These are phyloP conservation scores for Leptothorax acervorum DNA, from an alignment of 2,888 invertebrate genomes.

Conservation along the genomic window DNA sequence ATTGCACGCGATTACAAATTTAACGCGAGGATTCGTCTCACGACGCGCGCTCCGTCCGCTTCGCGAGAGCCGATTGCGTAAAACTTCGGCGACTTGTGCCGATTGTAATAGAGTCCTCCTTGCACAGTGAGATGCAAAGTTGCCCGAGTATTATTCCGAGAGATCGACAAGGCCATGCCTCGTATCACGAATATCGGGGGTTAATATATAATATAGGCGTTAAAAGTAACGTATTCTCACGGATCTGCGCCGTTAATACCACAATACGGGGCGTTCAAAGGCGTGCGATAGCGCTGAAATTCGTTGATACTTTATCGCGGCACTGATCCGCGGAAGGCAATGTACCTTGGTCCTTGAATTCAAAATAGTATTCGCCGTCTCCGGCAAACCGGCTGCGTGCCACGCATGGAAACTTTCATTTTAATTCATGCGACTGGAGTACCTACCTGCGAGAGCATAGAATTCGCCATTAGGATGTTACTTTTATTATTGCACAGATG, in stretches of 20 bases:
- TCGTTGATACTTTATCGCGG: slow-evolving; percentile 71
- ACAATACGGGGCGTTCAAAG: not conserved
- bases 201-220: slow-evolving; percentile 2
- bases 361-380: slow-evolving; percentile 76
- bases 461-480: not conserved
- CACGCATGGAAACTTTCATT: slow-evolving; percentile 73
- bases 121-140: not conserved
- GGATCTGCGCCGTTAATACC: not conserved
- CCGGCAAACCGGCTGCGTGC: slow-evolving; percentile 69
- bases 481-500: not conserved
- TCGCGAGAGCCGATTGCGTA: not conserved
- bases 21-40: slow-evolving; percentile 37
- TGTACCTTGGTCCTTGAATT: slow-evolving; percentile 77
- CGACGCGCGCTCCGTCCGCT: not conserved
- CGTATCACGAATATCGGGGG: not conserved
- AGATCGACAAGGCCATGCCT: not conserved
- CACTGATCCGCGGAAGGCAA: slow-evolving; percentile 64
- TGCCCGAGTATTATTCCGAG: not conserved
- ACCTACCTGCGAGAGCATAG: not conserved
- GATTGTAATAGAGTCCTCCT: not conserved
- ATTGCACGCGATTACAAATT: slow-evolving; percentile 48
- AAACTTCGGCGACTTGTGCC: not conserved
- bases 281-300: slow-evolving; percentile 17
- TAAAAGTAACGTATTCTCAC: slow-evolving; percentile 15
- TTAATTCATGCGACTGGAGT: slow-evolving; percentile 62